Evolutionary conservation across 2,797 vertebrate species (phyloP), one percentile per base, ranked within the genome.

Genomic region (Xyrichtys novacula): DNA sequence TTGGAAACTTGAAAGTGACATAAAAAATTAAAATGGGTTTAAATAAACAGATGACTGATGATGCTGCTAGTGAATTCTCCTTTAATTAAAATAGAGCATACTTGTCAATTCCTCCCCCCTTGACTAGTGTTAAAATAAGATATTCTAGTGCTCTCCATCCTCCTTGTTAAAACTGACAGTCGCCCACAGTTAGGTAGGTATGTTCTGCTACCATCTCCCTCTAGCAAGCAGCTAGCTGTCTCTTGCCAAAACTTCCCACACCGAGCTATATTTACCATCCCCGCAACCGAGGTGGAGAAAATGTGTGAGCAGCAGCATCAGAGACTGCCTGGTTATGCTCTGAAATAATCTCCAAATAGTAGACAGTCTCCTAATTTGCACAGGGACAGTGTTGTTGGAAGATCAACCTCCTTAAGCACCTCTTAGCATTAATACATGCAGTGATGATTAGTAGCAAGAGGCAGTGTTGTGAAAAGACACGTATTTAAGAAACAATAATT

Each of bases 241-340:
- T 89, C 58, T 76, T 88, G 89, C 91, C 91, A 93, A 75, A 87
- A 69, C 90, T 78, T 87, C 91, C 91, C 90, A 93, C 90, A 82
- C 84, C 39, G 3, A 62, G 83, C 89, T 92, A 92, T 89, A 92
- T 91, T 91, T 93, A 91, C 86, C 76, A 67, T 73, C 78, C 53
- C 53, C 59, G 81, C 76, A 74, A 71, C 81, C 49, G 71, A 72
- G 88, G 78, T 83, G 81, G 84, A 86, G 81, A 86, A 76, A 87
- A 77, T 47, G 52, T 67, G 83, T 69, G 63, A 86, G 83, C 84
- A 66, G 74, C 73, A 46, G 64, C 78, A 81, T 89, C 87, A 81
- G 77, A 75, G 75, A 84, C 61, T 81, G 82, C 60, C 57, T 55
- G 58, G 74, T 85, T 64, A 71, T 71, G 65, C 73, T 81, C 82